Evolutionary conservation across 1,140 invertebrate genomes (phyloP), one percentile per base, ranked within the genome.

Genomic region (Brachionus paranguensis): DNA sequence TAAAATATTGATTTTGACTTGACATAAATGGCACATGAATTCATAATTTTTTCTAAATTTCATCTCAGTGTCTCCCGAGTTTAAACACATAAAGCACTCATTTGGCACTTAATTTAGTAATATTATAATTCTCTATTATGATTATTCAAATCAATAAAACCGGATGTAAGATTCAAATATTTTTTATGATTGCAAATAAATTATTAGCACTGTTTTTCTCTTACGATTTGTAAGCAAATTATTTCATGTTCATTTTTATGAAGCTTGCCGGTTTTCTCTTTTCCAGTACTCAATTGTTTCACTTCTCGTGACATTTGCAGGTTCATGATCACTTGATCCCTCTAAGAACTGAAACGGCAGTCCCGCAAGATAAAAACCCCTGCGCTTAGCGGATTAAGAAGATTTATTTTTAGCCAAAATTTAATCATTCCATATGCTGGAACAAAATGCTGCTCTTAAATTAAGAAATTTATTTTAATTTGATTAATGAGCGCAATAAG

Each of bases 111-210:
- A 60, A 60, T 60, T 60, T 20, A 60, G 53, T 60, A 60, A 60
- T 60, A 60, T 60, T 60, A 60, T 60, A 60, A 60, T 60, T 60
- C 53, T 60, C 20, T 68, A 68, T 68, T 68, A 68, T 68, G 65
- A 68, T 68, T 68, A 68, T 68, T 68, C 27, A 68, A 68, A 68
- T 68, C 65, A 68, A 68, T 68, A 68, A 68, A 68, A 8, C 65
- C 65, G 65, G 65, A 68, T 68, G 33, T 68, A 68, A 68, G 65
- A 68, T 68, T 68, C 65, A 68, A 68, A 68, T 68, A 68, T 68
- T 68, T 68, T 68, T 68, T 68, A 68, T 68, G 65, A 68, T 68
- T 68, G 33, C 27, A 68, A 68, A 68, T 68, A 68, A 68, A 68
- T 68, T 68, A 68, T 68, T 33, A 14, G 65, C 33, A 33, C 20